Percentiles rank a stretch among this genome's conserved stretches.
These are phyloP conservation scores for Malthinus flaveolus DNA, from an alignment of 2,888 invertebrate genomes.

Conservation along the genomic window DNA sequence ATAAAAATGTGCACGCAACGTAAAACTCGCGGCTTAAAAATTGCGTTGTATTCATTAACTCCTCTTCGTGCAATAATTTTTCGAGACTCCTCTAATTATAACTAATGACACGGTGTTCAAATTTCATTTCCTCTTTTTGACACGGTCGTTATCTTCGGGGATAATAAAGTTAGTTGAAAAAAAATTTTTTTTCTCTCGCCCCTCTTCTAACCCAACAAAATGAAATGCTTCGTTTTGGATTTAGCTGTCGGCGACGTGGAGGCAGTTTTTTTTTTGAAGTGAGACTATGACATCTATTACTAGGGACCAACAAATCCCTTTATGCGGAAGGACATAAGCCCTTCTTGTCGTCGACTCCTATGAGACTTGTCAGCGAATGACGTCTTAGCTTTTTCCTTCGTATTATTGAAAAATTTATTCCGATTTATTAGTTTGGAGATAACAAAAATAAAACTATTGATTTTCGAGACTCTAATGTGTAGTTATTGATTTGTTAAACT, in stretches of 20 bases:
- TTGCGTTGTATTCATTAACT: slow-evolving; percentile 18
- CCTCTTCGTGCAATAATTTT: slow-evolving; percentile 17
- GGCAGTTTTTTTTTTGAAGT: slow-evolving; percentile 21
- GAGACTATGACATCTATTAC: slow-evolving; percentile 37
- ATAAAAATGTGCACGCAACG: slow-evolving; percentile 13
- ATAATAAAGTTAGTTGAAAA: slow-evolving; percentile 24
- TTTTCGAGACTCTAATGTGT: too few species aligned
- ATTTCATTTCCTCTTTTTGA: slow-evolving; percentile 27
- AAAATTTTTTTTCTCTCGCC: slow-evolving; percentile 13
- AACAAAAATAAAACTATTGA: too few species aligned
- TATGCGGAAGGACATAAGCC: slow-evolving; percentile 35
- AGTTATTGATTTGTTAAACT: too few species aligned
- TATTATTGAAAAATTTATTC: slow-evolving; percentile 22
- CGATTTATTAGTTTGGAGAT: neutral
- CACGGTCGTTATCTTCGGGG: slow-evolving; percentile 24
- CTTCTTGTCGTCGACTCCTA: slow-evolving; percentile 33
- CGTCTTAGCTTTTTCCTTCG: slow-evolving; percentile 15
- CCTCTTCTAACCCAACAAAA: slow-evolving; percentile 2
- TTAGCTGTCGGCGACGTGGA: slow-evolving; percentile 20
- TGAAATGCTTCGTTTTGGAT: slow-evolving; percentile 20
- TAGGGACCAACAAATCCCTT: slow-evolving; percentile 33
- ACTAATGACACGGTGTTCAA: slow-evolving; percentile 20
- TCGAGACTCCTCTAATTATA: slow-evolving; percentile 19
- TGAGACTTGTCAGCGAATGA: slow-evolving; percentile 30
- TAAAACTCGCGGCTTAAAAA: slow-evolving; percentile 7